Evolutionary conservation across 64 coral and sea anemone species (phyloP).

Genomic region (Acropora tenuis): DNA sequence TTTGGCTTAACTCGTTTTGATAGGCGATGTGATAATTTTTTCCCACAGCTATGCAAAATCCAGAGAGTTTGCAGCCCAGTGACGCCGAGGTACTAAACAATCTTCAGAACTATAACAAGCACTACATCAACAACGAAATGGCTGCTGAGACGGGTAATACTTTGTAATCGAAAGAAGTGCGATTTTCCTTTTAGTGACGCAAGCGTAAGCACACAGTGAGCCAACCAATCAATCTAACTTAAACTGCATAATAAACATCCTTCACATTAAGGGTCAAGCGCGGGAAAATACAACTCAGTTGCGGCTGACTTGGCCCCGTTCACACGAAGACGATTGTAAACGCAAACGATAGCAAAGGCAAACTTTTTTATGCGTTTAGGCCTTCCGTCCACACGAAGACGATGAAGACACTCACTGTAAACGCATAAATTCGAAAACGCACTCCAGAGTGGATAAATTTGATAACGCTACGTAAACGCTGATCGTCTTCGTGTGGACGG

Average conservation of each 20-base stretch:
- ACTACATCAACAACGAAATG: slow-evolving; percentile 90
- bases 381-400: no score
- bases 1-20: not conserved
- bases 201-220: not conserved
- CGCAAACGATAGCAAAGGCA: no score
- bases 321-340: no score
- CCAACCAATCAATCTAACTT: not conserved
- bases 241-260: not conserved
- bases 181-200: not conserved
- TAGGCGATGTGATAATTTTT: not conserved
- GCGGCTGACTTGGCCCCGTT: no score
- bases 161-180: not conserved
- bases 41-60: slow-evolving; percentile 39
- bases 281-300: no score
- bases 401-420: no score
- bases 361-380: no score
- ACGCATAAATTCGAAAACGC: no score
- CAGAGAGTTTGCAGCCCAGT: slow-evolving; percentile 49
- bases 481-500: no score
- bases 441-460: no score
- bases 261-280: no score
- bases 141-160: slow-evolving; percentile 81
- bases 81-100: slow-evolving; percentile 67
- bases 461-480: no score
- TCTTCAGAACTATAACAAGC: slow-evolving; percentile 88